Percentiles rank a stretch among this genome's conserved stretches.
Conservation (phyloP, 2,113 vertebrate species). For the Oxyruncus cristatus region DNA sequence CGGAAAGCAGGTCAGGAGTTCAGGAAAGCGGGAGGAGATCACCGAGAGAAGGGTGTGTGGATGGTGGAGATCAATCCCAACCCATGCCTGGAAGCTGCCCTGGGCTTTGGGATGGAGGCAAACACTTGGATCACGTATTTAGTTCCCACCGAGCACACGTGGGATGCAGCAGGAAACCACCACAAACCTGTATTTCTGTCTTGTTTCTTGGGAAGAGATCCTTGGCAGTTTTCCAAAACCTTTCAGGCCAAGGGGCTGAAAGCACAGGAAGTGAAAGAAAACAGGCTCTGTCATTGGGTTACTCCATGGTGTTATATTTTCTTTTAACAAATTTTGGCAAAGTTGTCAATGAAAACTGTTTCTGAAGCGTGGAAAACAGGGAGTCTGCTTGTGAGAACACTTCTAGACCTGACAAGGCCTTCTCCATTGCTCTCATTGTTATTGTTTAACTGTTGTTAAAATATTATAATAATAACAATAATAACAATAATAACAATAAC, state of each 20-base stretch:
- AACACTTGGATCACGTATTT: neutral
- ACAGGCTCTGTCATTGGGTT: neutral
- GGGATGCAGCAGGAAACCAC: neutral
- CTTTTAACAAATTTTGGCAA: neutral
- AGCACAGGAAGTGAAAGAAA: neutral
- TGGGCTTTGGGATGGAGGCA: neutral
- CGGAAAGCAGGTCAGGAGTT: neutral
- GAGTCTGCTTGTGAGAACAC: neutral
- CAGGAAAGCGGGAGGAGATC: neutral
- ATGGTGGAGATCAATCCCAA: neutral
- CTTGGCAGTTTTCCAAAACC: neutral
- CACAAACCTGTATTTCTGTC: neutral
- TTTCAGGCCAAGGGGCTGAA: neutral
- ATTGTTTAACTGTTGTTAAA: no score
- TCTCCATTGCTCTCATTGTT: no score
- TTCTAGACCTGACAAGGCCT: neutral
- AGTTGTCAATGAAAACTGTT: neutral
- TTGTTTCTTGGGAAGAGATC: neutral
- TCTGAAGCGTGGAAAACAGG: neutral
- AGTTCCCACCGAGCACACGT: neutral
- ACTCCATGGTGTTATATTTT: neutral
- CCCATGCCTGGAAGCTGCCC: neutral
- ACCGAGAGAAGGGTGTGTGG: rapidly evolving
- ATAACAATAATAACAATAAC: no score
- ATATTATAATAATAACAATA: no score